These are phyloP conservation scores for Chaetodon trifasciatus DNA, from an alignment of 2,797 vertebrate genomes.

Conservation along the genomic window DNA sequence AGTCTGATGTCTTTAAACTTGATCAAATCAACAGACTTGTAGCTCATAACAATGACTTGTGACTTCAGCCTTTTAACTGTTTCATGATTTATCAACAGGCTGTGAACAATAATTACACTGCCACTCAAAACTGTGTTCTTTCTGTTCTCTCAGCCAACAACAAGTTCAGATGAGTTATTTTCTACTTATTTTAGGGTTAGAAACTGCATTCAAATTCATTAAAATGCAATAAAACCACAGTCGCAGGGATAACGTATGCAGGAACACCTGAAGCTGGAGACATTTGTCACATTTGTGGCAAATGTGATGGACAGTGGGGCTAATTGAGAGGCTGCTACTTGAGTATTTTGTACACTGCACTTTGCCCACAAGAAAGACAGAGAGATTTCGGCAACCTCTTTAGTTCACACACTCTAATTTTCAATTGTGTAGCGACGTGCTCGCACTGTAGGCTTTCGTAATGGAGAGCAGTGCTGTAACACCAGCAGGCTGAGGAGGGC, in stretches of 20 bases:
- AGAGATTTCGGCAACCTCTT: too few relatives aligned
- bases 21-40: neutral
- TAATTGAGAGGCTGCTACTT: too few relatives aligned
- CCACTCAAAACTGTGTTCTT: neutral
- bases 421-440: too few relatives aligned
- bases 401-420: too few relatives aligned
- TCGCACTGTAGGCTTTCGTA: too few relatives aligned
- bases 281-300: too few relatives aligned
- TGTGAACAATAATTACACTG: neutral
- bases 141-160: neutral
- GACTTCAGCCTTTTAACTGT: neutral
- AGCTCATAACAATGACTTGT: neutral
- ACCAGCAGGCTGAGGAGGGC: too few relatives aligned
- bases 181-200: neutral
- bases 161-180: too few relatives aligned
- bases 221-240: neutral
- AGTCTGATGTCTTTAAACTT: neutral
- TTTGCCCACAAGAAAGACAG: too few relatives aligned
- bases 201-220: neutral
- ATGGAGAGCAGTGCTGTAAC: too few relatives aligned
- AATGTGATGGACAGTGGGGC: too few relatives aligned
- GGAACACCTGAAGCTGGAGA: neutral
- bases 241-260: neutral
- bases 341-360: too few relatives aligned
- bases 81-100: neutral